Conservation (phyloP, 2,113 vertebrate genomes). For the Leuciscus idus region DNA sequence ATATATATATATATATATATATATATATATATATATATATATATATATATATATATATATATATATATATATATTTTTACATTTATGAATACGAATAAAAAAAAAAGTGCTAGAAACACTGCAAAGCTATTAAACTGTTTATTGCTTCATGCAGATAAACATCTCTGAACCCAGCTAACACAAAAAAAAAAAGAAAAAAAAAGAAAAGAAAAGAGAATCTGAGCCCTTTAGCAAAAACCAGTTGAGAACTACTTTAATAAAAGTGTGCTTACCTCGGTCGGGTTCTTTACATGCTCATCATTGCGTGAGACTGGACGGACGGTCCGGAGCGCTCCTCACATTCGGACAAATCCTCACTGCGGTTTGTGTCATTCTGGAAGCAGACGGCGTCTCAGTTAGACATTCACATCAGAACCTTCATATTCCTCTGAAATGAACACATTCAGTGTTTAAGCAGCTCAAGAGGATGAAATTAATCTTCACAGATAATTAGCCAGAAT, state of each 20-base stretch:
- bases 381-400: not conserved
- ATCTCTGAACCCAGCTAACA: too few species aligned
- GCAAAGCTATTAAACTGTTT: not conserved
- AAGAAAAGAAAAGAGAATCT: too few species aligned
- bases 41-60: too few species aligned
- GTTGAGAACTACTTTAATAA: not conserved
- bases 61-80: too few species aligned
- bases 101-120: not conserved
- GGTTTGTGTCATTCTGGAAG: not conserved
- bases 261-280: slow-evolving; percentile 21
- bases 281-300: slow-evolving; percentile 11
- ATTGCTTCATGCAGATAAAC: not conserved
- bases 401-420: not conserved
- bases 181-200: too few species aligned
- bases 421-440: not conserved
- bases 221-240: not conserved
- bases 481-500: not conserved
- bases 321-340: not conserved
- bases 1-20: too few species aligned
- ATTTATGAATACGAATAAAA: too few species aligned
- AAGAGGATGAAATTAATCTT: slow-evolving; percentile 17
- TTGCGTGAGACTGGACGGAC: not conserved
- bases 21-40: too few species aligned
- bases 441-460: not conserved
- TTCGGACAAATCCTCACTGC: not conserved